Evolutionary conservation across 2,888 invertebrate species (phyloP).

Genomic region (Cerastis leucographa): DNA sequence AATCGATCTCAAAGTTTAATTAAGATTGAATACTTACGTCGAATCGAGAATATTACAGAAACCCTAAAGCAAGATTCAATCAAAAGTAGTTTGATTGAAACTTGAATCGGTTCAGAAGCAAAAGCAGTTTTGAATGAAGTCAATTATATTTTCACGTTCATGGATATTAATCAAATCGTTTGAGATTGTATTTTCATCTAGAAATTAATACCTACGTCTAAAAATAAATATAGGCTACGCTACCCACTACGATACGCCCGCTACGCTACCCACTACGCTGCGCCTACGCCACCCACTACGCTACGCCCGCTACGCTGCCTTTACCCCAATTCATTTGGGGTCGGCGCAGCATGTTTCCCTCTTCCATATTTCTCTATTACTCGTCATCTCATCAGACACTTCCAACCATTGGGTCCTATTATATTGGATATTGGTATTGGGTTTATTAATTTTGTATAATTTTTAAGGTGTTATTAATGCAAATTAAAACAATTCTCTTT

Average conservation of each 20-base stretch:
- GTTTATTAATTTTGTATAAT: too few relatives aligned
- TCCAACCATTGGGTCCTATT: background rate
- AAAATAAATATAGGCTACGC: background rate
- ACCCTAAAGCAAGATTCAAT: conserved; percentile 22
- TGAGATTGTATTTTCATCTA: background rate
- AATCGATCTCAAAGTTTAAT: conserved; percentile 33
- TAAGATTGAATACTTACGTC: conserved; percentile 9
- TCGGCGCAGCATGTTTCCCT: too few relatives aligned
- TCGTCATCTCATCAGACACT: too few relatives aligned
- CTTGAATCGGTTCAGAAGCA: conserved; percentile 15
- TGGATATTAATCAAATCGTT: background rate
- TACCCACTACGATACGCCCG: background rate
- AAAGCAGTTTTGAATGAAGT: conserved; percentile 1
- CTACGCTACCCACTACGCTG: too few relatives aligned
- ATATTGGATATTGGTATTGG: too few relatives aligned
- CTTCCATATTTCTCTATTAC: too few relatives aligned
- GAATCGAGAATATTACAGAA: conserved; percentile 21
- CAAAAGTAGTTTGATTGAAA: conserved; percentile 30
- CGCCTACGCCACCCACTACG: too few relatives aligned
- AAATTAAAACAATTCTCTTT: too few relatives aligned
- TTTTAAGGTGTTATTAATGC: too few relatives aligned
- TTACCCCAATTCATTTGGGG: too few relatives aligned
- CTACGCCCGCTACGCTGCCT: too few relatives aligned
- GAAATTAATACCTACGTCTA: too few relatives aligned
- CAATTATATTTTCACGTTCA: background rate